Conservation (phyloP, 1,140 invertebrate species). For the Hyposmocoma kahamanoa region DNA sequence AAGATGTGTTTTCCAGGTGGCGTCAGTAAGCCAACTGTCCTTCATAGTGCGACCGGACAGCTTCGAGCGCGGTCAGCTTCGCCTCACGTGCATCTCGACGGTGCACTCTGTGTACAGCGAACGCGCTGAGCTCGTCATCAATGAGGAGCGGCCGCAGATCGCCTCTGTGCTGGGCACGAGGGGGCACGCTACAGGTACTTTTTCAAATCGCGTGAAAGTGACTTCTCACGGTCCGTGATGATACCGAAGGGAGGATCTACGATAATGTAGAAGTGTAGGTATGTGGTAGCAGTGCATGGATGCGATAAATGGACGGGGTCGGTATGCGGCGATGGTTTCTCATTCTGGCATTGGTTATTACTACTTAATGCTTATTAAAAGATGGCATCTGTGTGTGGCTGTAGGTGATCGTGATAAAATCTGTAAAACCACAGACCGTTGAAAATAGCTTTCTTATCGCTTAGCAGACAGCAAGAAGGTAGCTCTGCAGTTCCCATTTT, state of each 20-base stretch:
- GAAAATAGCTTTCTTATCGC: no score
- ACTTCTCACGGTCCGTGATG: neutral
- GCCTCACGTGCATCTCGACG: conserved; percentile 77
- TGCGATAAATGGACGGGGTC: neutral
- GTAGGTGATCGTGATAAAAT: no score
- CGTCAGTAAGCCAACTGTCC: conserved; percentile 57
- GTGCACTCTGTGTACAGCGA: conserved; percentile 78
- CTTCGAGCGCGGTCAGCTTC: conserved; percentile 76
- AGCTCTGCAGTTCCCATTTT: no score
- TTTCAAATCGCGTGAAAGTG: neutral
- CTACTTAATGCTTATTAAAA: no score
- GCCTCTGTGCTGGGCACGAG: conserved; percentile 80
- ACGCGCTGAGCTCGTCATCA: conserved; percentile 74
- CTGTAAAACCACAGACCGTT: no score
- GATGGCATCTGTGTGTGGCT: no score
- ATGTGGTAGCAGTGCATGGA: neutral
- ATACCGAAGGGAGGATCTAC: neutral
- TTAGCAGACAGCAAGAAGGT: no score
- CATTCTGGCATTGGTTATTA: neutral
- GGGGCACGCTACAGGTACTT: conserved; percentile 63
- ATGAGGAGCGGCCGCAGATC: conserved; percentile 80
- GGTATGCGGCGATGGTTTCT: neutral
- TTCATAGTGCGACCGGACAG: conserved; percentile 71
- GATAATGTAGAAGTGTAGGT: neutral
- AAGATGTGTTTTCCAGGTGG: conserved; percentile 29